Percentiles rank a stretch among this genome's conserved stretches.
Conservation (phyloP, 1,140 invertebrate species). For the Drosophila neocordata region DNA sequence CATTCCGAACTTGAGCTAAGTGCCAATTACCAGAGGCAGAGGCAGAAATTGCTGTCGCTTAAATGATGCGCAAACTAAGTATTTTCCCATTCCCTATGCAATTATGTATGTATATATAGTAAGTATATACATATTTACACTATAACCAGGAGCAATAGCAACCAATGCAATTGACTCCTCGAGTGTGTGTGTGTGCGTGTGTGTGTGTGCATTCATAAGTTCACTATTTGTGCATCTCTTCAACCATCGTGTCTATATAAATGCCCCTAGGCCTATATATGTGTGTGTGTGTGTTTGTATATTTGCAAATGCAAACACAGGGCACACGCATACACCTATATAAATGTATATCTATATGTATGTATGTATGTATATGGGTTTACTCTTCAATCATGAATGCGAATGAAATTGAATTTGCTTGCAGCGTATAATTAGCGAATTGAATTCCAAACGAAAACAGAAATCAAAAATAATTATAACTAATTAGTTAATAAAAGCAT, state of each 20-base stretch:
- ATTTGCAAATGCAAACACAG: background rate
- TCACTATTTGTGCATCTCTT: conserved; percentile 34
- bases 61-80: conserved; percentile 48
- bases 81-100: conserved; percentile 21
- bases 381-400: conserved; percentile 17
- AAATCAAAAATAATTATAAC: background rate
- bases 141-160: conserved; percentile 2
- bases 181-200: conserved; percentile 8
- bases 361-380: background rate
- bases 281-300: background rate
- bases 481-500: conserved; percentile 1
- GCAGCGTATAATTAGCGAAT: conserved; percentile 49
- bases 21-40: conserved; percentile 45
- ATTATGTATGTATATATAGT: conserved; percentile 24
- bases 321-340: background rate
- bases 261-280: background rate
- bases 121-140: conserved; percentile 2
- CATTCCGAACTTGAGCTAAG: conserved; percentile 33
- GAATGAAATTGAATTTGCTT: conserved; percentile 29
- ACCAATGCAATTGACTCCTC: conserved; percentile 29
- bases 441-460: conserved; percentile 26
- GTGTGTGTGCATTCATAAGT: conserved; percentile 1
- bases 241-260: conserved; percentile 34
- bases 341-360: background rate
- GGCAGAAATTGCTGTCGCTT: conserved; percentile 22